phyloP scores from a whole-genome alignment of 2,888 invertebrate genomes.

The Drosophila kambysellisi region DNA sequence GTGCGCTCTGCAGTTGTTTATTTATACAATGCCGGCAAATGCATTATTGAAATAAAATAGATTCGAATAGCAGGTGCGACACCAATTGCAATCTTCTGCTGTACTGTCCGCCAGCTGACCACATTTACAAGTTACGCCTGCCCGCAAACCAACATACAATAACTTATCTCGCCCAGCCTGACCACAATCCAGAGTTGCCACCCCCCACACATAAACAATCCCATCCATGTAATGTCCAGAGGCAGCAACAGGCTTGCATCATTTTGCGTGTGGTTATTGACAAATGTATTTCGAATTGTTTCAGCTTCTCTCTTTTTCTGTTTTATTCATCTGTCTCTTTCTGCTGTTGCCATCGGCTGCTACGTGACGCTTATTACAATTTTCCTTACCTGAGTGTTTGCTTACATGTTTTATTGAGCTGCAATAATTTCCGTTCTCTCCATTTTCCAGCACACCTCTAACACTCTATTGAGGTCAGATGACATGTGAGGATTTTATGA shows the following conservation, averaged over 20 bases:
- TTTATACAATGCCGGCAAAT: constrained; percentile 57
- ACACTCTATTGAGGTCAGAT: constrained; percentile 64
- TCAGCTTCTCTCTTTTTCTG: constrained; percentile 25
- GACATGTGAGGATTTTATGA: constrained; percentile 40
- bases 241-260: constrained; percentile 59
- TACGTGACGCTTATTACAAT: constrained; percentile 67
- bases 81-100: constrained; percentile 23
- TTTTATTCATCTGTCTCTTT: neutral
- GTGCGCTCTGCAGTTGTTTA: constrained; percentile 60
- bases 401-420: constrained; percentile 65
- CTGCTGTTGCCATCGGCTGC: constrained; percentile 30
- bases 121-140: constrained; percentile 58
- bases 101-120: constrained; percentile 41
- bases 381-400: constrained; percentile 49
- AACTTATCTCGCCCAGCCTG: constrained; percentile 57
- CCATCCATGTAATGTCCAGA: constrained; percentile 42
- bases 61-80: constrained; percentile 71
- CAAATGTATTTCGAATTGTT: constrained; percentile 79
- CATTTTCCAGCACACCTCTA: constrained; percentile 17
- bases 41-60: constrained; percentile 73
- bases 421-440: constrained; percentile 59
- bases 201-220: constrained; percentile 21
- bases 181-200: constrained; percentile 40
- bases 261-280: constrained; percentile 73
- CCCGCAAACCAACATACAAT: constrained; percentile 58